Evolutionary conservation across 2,113 vertebrate genomes (phyloP), one percentile per base, ranked within the genome.

Genomic region (Menidia beryllina): DNA sequence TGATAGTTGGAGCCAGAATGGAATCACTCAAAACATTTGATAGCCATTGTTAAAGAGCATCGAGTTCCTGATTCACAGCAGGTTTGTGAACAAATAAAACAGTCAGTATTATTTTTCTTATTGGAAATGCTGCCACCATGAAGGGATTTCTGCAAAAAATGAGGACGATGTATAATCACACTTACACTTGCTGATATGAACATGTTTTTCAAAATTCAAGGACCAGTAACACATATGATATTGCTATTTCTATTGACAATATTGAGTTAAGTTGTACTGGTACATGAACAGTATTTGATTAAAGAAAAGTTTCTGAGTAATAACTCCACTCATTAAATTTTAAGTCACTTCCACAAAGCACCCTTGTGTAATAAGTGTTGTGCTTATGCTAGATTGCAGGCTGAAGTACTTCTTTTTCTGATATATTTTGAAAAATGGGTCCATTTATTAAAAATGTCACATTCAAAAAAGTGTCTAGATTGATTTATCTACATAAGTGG

Each of bases 41-140:
- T 55, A 79, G 52, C 54, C 54, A 61, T 54, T 78, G 72, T 72
- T 68, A 38, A 59, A 63, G 34, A 72, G 78, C 30, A 53, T 61
- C 58, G 78, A 72, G 60, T 75, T 79, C 83, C 79, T 75, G 79
- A 79, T 86, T 91, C 82, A 89, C 83, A 86, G 71, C 82, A 80
- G 76, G 86, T 86, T 86, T 92, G 85, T 91, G 80, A 91, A 88
- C 82, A 87, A 72, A 84, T 76, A 24, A 70, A 65, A 75, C 71
- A 65, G 24, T 82, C 36, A 54, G 57, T 79, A 59, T 82, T 75
- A 76, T 38, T 62, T 85, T 21, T 36, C 20, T 63, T 24, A 24
- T 45, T 25, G 24, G 45, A 80, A 79, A 69, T 72, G 56, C 48
- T 70, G 76, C 68, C 41, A 0, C 23, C 12, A 15, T 43, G 15